Evolutionary conservation across 2,113 vertebrate species (phyloP).

Genomic region (Centrocercus urophasianus): DNA sequence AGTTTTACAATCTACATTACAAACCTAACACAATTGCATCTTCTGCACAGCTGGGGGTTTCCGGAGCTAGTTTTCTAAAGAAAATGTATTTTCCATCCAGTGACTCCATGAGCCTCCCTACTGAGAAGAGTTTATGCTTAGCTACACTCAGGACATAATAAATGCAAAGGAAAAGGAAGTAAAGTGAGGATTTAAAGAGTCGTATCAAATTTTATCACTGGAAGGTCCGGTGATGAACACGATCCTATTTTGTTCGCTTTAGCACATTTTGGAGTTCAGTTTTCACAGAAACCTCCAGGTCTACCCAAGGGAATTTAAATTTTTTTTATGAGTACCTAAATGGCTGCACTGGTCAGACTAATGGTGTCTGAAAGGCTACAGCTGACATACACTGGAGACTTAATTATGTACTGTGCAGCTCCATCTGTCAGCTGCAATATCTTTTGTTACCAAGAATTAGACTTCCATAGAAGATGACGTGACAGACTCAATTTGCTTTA

Average conservation of each 20-base stretch:
- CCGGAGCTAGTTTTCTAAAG: slow-evolving; percentile 33
- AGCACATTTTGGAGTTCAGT: not conserved
- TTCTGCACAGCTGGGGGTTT: slow-evolving; percentile 59
- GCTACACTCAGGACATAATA: slow-evolving; percentile 45
- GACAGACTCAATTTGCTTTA: slow-evolving; percentile 54
- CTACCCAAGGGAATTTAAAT: not conserved
- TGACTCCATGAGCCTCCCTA: slow-evolving; percentile 36
- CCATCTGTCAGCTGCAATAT: slow-evolving; percentile 66
- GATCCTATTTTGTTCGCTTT: not conserved
- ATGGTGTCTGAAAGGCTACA: slow-evolving; percentile 41
- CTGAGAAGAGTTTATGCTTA: slow-evolving; percentile 58
- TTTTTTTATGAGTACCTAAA: not conserved
- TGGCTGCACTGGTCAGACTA: slow-evolving; percentile 55
- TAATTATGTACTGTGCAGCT: slow-evolving; percentile 52
- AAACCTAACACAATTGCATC: slow-evolving; percentile 1
- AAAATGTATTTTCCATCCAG: slow-evolving; percentile 59
- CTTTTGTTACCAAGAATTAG: slow-evolving; percentile 61
- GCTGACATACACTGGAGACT: slow-evolving; percentile 55
- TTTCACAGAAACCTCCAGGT: not conserved
- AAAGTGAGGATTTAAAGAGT: slow-evolving; percentile 11
- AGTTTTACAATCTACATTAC: slow-evolving; percentile 27
- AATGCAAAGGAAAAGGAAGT: slow-evolving; percentile 18
- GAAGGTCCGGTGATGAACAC: not conserved
- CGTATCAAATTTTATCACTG: slow-evolving; percentile 1
- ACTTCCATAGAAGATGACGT: slow-evolving; percentile 49